Evolutionary conservation across 2,113 vertebrate genomes (phyloP).

Genomic region (Elephas maximus): DNA sequence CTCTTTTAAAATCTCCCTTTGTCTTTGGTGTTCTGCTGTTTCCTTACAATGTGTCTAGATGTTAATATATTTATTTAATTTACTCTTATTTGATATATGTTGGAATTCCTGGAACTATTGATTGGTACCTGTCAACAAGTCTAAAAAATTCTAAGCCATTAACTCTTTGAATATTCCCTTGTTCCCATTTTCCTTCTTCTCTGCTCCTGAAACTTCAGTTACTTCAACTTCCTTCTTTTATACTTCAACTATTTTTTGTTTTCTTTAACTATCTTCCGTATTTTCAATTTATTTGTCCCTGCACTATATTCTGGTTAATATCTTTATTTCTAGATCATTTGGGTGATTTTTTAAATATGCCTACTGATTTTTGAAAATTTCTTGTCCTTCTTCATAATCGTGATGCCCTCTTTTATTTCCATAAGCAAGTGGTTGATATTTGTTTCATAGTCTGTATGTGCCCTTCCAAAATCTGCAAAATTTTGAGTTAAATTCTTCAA

Average conservation of each 20-base stretch:
- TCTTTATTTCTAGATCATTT: constrained; percentile 47
- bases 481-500: not conserved
- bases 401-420: not conserved
- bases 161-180: not conserved
- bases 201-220: not conserved
- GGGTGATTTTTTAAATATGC: not conserved
- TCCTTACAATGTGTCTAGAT: not conserved
- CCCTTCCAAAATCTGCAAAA: not conserved
- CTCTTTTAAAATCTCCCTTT: not conserved
- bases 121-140: not conserved
- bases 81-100: not conserved
- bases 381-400: not conserved
- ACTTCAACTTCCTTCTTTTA: not conserved
- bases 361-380: not conserved
- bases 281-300: not conserved
- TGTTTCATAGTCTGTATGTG: not conserved
- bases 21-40: not conserved
- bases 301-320: not conserved
- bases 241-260: not conserved
- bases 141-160: constrained; percentile 5
- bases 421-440: not conserved
- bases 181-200: not conserved
- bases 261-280: not conserved
- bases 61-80: not conserved
- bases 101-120: not conserved